Evolutionary conservation across 2,888 invertebrate species (phyloP).

Genomic region (Mythimna lalbum): DNA sequence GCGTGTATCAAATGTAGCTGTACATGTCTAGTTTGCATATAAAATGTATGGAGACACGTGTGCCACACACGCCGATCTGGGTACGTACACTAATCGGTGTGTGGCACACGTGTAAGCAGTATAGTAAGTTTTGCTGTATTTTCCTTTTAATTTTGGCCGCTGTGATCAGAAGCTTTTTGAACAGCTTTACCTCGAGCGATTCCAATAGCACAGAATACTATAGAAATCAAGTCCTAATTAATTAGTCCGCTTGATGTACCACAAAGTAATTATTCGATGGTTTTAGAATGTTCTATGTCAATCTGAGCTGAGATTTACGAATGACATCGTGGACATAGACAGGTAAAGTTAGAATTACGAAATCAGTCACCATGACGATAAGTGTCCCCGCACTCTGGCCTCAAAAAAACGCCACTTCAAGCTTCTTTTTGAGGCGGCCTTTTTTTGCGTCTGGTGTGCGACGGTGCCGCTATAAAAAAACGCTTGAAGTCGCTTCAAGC

Average conservation of each 20-base stretch:
- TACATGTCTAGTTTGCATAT: no score
- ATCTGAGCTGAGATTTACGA: constrained; percentile 18
- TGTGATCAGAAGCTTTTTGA: background rate
- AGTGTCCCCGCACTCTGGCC: no score
- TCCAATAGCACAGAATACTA: background rate
- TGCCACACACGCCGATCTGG: no score
- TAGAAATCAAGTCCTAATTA: background rate
- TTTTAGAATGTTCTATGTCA: constrained; percentile 15
- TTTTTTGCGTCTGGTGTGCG: no score
- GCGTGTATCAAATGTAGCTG: no score
- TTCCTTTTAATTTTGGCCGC: background rate
- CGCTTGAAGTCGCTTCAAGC: no score
- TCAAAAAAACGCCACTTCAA: no score
- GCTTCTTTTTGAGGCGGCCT: no score
- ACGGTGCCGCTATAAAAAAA: no score
- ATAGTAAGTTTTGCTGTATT: background rate
- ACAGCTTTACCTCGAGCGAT: background rate
- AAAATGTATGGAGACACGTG: no score
- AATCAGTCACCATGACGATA: background rate
- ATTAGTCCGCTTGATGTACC: background rate
- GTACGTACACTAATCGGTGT: no score
- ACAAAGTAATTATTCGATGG: constrained; percentile 3
- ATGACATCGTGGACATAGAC: background rate
- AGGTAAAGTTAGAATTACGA: constrained; percentile 2
- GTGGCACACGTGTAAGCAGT: no score